phyloP scores from a whole-genome alignment of 2,797 vertebrate genomes.

The Chaetophractus vellerosus region DNA sequence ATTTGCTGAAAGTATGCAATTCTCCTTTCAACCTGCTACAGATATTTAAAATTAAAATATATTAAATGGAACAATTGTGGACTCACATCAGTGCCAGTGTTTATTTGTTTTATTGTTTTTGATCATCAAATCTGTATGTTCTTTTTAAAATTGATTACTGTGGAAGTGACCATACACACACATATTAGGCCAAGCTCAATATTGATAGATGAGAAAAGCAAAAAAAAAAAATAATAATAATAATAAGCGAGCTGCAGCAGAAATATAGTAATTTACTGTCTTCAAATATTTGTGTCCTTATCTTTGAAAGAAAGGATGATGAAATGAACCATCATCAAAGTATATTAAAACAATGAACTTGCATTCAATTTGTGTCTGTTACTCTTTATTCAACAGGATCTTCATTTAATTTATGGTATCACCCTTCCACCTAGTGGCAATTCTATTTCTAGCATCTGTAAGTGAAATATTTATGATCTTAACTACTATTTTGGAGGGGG shows the following conservation, averaged over 20 bases:
- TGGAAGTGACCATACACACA: not conserved
- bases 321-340: no score
- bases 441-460: not conserved
- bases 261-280: not conserved
- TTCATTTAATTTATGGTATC: not conserved
- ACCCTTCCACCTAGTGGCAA: slow-evolving; percentile 16
- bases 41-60: not conserved
- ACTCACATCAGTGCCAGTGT: no score
- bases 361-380: not conserved
- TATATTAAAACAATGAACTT: not conserved
- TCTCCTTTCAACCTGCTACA: no score
- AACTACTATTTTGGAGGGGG: not conserved
- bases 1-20: not conserved
- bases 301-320: not conserved
- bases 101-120: not conserved
- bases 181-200: not conserved
- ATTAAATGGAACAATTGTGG: not conserved
- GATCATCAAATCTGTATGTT: rapidly evolving
- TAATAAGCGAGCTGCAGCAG: no score
- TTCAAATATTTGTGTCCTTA: not conserved
- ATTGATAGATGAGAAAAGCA: not conserved
- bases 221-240: not conserved
- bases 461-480: not conserved
- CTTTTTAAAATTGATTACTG: not conserved
- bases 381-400: not conserved